Evolutionary conservation across 2,888 invertebrate genomes (phyloP).

Genomic region (Stramonita haemastoma): DNA sequence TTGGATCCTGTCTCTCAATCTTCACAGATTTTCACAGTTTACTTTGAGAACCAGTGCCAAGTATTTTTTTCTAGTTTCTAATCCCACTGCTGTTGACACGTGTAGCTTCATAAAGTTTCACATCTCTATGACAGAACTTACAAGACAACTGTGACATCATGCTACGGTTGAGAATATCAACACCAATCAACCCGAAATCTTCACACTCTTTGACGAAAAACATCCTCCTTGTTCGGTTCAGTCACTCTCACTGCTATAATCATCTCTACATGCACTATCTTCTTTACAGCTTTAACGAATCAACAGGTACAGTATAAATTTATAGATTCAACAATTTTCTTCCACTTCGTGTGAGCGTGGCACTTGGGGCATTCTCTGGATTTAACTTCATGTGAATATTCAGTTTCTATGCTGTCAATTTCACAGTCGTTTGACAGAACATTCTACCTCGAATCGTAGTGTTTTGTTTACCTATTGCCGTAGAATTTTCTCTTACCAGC

Average conservation of each 20-base stretch:
- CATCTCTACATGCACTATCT: too few relatives aligned
- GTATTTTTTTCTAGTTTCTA: neutral
- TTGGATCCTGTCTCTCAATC: neutral
- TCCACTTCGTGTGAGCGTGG: neutral
- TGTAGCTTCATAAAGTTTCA: conserved; percentile 2
- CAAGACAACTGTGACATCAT: conserved; percentile 20
- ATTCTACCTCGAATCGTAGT: too few relatives aligned
- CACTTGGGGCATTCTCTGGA: neutral
- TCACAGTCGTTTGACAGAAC: too few relatives aligned
- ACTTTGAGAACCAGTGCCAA: too few relatives aligned
- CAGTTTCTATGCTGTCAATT: neutral
- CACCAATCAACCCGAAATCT: conserved; percentile 14
- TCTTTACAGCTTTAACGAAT: too few relatives aligned
- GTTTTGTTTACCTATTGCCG: too few relatives aligned
- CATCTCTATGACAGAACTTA: conserved; percentile 16
- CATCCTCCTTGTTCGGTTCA: neutral
- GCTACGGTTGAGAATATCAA: conserved; percentile 26
- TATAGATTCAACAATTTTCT: neutral
- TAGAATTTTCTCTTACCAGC: too few relatives aligned
- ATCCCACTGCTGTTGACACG: neutral
- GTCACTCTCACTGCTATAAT: neutral
- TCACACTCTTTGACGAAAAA: neutral
- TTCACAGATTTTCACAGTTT: too few relatives aligned
- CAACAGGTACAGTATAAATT: neutral
- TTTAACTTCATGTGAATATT: neutral